Base-by-base conservation (phyloP, 2,888 invertebrate species). In the Imbricaverruca yamaguchii region DNA sequence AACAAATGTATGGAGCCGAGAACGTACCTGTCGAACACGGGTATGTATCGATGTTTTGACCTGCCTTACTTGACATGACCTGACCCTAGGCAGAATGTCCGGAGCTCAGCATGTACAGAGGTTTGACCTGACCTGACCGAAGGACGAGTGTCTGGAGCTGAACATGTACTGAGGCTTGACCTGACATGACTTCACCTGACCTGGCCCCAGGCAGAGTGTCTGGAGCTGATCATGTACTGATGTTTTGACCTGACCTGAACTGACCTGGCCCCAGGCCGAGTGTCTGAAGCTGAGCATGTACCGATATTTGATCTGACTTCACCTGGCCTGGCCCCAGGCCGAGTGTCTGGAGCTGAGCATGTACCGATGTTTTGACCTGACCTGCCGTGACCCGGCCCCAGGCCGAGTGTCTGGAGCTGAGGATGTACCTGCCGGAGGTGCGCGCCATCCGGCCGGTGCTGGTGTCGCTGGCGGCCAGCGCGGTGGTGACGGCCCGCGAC, bases 331-430 rank as follows among this genome's bases (percentile, higher is more conserved):
- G 4, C 15, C 10, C 13, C 69, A 69, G 69, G 69, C 69, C 25
- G 69, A 69, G 39, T 69, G 69, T 39, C 69, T 69, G 69, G 39
- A 69, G 69, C 39, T 69, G 69, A 10, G 9, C 4, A 13, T n/a
- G 12, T 21, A 12, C 25, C n/a, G n/a, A 63, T 18, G 1, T 10
- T 63, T n/a, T 63, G 63, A 8, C 2, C 63, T 15, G 63, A 10
- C n/a, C n/a, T 69, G 6, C 0, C 39, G 4, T 39, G 39, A 39
- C 39, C 39, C 4, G 39, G 39, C 39, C 39, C 39, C 77, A 74
- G 77, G 77, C 77, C 21, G 74, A 69, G 80, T 57, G 67, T 53
- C 77, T 81, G 81, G 81, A 81, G 78, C 39, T 81, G 77, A n/a
- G n/a, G 12, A 25, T 81, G 69, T 81, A 12, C 18, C 21, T 81